Evolutionary conservation across 2,113 vertebrate genomes (phyloP).

Genomic region (Chunga burmeisteri): DNA sequence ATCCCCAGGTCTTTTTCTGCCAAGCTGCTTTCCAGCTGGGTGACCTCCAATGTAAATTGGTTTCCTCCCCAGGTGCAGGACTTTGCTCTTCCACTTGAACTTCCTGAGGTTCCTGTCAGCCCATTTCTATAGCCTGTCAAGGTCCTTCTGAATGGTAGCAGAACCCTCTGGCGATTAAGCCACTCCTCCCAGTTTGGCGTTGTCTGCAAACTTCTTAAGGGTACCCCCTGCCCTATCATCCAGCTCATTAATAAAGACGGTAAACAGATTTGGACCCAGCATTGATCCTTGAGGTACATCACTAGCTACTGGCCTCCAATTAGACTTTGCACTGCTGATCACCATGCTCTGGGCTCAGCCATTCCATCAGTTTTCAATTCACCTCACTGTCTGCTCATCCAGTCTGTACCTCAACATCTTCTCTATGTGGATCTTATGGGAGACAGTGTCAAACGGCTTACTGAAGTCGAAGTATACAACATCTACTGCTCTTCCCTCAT

Average conservation of each 20-base stretch:
- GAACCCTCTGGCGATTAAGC: background rate
- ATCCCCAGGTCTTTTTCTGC: background rate
- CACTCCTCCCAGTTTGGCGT: background rate
- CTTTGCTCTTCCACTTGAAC: background rate
- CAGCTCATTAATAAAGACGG: background rate
- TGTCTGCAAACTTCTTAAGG: background rate
- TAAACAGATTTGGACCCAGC: background rate
- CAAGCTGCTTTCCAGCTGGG: background rate
- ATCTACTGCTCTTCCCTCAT: background rate
- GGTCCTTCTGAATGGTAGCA: background rate
- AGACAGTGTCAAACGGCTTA: background rate
- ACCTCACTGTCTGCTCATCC: background rate
- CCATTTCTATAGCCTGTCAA: background rate
- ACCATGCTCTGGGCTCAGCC: rapidly evolving
- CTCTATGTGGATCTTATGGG: background rate
- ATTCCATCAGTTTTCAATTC: background rate
- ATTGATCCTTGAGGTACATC: background rate
- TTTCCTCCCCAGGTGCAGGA: background rate
- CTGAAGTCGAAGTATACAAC: background rate
- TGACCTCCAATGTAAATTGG: background rate
- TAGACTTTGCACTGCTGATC: background rate
- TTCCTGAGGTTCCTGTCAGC: background rate
- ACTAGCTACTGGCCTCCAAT: background rate
- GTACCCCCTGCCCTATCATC: background rate
- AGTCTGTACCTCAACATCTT: background rate